Evolutionary conservation across 2,113 vertebrate genomes (phyloP), one percentile per base, ranked within the genome.

Genomic region (Octodon degus): DNA sequence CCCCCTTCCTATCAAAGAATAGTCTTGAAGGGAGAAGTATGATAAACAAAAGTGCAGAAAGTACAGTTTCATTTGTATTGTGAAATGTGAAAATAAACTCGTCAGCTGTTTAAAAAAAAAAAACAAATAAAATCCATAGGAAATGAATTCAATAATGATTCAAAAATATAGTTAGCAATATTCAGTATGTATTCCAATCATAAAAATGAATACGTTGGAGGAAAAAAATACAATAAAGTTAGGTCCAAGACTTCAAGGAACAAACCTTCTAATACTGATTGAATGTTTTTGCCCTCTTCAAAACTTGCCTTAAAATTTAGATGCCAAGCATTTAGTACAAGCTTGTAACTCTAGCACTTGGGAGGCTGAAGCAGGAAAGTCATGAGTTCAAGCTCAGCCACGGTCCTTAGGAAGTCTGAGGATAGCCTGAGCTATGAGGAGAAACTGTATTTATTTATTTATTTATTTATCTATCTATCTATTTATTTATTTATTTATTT

Each of bases 221-320:
- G 40, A 95, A 65, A 65, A 95, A 94, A 95, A 85, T 6, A 80
- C 25, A 34, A n/a, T 43, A 91, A 93, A 89, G 90, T 43, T 47
- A 22, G 7, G 11, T 70, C 53, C 37, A 47, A 43, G 30, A 43
- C 16, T 34, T 86, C 22, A 40, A 58, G 67, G 27, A 93, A 10
- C 24, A 87, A 86, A 74, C n/a, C 20, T 68, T 72, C 65, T 60
- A 37, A n/a, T 58, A 40, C 6, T 7, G 22, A 50, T 82, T 89
- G 65, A 68, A 67, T 30, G 77, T 4, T 22, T 53, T 20, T 0
- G 7, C 58, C 11, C 2, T 30, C 34, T 34, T 30, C 32, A 24
- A 60, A 55, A 70, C 43, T 32, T 47, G 30, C 20, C 20, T 50
- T 74, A 34, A 74, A 76, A 76, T 2, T 43, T 25, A 76, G 40